Base-by-base conservation (phyloP, 2,113 vertebrate genomes). In the Cochlearius cochlearius region DNA sequence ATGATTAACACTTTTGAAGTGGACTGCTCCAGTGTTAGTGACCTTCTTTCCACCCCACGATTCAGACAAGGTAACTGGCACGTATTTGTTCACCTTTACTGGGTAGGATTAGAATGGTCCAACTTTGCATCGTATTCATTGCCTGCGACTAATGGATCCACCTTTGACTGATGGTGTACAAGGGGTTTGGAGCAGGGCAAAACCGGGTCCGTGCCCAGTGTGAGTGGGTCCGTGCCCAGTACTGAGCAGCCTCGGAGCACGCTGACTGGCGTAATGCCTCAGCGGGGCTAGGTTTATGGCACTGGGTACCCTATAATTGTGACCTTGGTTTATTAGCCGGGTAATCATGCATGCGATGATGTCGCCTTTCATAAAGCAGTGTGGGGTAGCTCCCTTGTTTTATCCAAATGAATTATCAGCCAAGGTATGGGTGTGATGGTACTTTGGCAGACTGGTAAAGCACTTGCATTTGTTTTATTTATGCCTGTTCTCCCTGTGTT, bases 91-190 rank as follows among this genome's bases (percentile, higher is more conserved):
- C 15, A 30, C 38, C 19, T 7, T 22, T 84, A 10, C 45, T 74
- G 41, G 5, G 6, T 17, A 36, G 41, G 27, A 30, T 45, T 62
- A 22, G 19, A 50, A 32, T 32, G 58, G 36, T 34, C 22, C 36
- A 49, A 2, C 5, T 25, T 49, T 30, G 21, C 5, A 1, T 30
- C 6, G 5, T 66, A 36, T 47, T 73, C 14, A 16, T 4, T 49
- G 34, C 9, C 59, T 45, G 62, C 1, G 3, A 21, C 50, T 79
- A 60, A 59, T 2, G 5, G 22, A 64, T n/a, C 14, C 19, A 7
- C n/a, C 27, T 86, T 64, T 55, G 50, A 38, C 1, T 67, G 41
- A 11, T 0, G 1, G 12, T 19, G 34, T 41, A 2, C 15, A 39
- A 45, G 12, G 19, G 12, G 10, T 49, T 60, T 56, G 74, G 49